Base-by-base conservation (phyloP, 2,797 vertebrate species). In the Eulemur albifrons region DNA sequence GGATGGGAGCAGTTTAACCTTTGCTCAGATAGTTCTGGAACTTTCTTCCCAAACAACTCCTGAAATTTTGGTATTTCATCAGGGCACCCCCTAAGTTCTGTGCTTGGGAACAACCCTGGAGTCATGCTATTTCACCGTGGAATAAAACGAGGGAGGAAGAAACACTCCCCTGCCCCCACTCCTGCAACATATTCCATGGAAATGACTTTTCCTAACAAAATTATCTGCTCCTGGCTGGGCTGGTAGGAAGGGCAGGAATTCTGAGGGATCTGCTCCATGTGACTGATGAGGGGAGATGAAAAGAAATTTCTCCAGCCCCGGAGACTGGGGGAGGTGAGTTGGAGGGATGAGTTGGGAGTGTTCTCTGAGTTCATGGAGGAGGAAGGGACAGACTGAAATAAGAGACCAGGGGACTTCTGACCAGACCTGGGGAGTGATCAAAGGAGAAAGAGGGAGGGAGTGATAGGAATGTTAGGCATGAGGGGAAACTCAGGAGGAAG, bases 31-130 rank as follows among this genome's bases (percentile, higher is more conserved):
- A 27, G 25, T 85, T 90, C 73, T 75, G 45, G 52, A 91, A 75
- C 35, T 86, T 88, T 25, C 95, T 96, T 93, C 30, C 77, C 72
- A 67, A 93, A 45, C 45, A 59, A 38, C 15, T 45, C 57, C 40
- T 77, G 45, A 80, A 79, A 90, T 77, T 21, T n/a, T 27, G 61
- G 72, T 45, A 59, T 84, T 82, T 59, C 54, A 82, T 75, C 30
- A 27, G 59, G 48, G n/a, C 23, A 32, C 13, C 57, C 20, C 32
- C 30, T 57, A 32, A 30, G 18, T n/a, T 63, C 48, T 72, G 15
- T 15, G 43, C 27, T 9, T 40, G 27, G 23, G 73, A 63, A 9
- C 7, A 40, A n/a, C 7, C 30, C 48, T n/a, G 43, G 38, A 79
- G 54, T 63, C 52, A 15, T 9, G 2, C n/a, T 32, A 35, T 50